A percentile compares a stretch with the other conserved stretches of the same genome.
These are phyloP conservation scores for Macrophya alboannulata DNA, from an alignment of 2,888 invertebrate species.

Conservation along the genomic window DNA sequence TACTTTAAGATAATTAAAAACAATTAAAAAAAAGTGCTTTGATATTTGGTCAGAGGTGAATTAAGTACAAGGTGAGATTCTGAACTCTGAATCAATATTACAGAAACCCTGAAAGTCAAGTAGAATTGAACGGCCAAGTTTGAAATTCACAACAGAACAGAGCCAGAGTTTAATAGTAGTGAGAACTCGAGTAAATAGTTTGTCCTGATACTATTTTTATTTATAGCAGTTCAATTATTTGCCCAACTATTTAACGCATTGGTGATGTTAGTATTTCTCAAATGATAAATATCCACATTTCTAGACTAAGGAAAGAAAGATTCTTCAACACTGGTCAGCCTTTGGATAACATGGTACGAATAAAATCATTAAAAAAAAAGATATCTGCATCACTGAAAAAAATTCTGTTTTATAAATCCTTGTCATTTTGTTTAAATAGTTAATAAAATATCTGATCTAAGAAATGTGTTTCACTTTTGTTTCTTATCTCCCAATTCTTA, in stretches of 20 bases:
- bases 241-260: constrained; percentile 63
- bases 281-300: constrained; percentile 14
- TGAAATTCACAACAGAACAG: constrained; percentile 1
- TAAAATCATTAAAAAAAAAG: neutral
- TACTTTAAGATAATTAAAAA: neutral
- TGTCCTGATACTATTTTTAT: constrained; percentile 63
- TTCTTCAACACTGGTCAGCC: neutral
- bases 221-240: constrained; percentile 66
- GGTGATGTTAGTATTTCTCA: constrained; percentile 31
- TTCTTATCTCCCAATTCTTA: neutral
- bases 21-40: neutral
- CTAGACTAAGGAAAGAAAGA: neutral
- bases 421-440: neutral
- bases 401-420: neutral
- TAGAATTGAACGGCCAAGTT: neutral
- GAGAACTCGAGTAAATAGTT: neutral
- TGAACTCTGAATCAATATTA: constrained; percentile 49
- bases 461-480: constrained; percentile 13
- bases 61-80: constrained; percentile 3
- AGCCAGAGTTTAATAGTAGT: constrained; percentile 14
- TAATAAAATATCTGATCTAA: constrained; percentile 4
- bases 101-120: constrained; percentile 19
- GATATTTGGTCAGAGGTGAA: neutral
- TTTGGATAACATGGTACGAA: too few relatives aligned
- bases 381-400: too few relatives aligned